Conservation (phyloP, 1,140 invertebrate species). For the Melipona quadrifasciata region DNA sequence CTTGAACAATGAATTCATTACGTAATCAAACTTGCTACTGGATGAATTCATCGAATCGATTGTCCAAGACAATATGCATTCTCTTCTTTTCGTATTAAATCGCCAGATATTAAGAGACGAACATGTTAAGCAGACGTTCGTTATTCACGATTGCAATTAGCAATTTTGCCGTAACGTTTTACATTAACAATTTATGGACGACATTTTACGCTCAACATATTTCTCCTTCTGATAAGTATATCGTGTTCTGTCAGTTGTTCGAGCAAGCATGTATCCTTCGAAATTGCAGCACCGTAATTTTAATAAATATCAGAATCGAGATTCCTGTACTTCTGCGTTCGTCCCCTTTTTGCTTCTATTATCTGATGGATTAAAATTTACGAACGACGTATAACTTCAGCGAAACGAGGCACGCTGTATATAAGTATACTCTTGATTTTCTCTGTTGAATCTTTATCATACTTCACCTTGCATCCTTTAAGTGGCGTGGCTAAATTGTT, state of each 20-base stretch:
- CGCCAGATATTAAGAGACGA: neutral
- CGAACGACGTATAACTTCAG: neutral
- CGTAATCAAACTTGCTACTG: neutral
- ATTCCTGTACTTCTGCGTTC: neutral
- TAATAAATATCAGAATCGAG: neutral
- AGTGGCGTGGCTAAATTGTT: constrained; percentile 54
- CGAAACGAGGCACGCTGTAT: neutral
- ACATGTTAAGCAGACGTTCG: neutral
- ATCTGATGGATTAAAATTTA: neutral
- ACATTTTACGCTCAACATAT: neutral
- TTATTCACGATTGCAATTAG: neutral
- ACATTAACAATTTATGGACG: neutral
- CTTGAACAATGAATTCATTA: neutral
- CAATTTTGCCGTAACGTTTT: neutral
- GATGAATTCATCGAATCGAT: neutral
- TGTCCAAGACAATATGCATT: neutral
- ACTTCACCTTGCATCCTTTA: constrained; percentile 38
- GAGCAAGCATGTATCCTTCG: neutral
- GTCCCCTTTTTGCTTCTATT: neutral
- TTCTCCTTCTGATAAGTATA: neutral
- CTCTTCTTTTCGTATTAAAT: neutral
- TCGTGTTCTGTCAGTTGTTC: neutral
- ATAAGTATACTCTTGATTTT: neutral
- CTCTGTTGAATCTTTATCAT: constrained; percentile 30
- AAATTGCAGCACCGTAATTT: neutral